phyloP scores from a whole-genome alignment of 1,140 invertebrate genomes.

The Pissodes strobi region DNA sequence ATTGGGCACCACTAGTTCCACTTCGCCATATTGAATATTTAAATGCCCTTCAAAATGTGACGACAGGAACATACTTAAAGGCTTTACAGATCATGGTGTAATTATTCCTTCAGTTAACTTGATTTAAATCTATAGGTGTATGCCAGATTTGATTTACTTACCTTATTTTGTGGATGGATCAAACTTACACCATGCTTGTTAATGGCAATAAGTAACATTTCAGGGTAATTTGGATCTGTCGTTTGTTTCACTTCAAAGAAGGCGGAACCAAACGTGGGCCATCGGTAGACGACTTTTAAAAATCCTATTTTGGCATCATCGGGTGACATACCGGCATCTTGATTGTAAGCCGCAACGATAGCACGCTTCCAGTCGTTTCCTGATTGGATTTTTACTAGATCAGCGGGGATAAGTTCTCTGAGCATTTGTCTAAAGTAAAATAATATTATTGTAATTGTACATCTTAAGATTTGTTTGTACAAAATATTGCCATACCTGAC shows the following conservation, averaged over 20 bases:
- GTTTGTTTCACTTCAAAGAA: slow-evolving; percentile 99
- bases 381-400: slow-evolving; percentile 90
- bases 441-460: no score
- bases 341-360: slow-evolving; percentile 90
- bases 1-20: no score
- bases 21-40: no score
- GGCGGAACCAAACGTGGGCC: slow-evolving; percentile 99
- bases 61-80: no score
- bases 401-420: slow-evolving; percentile 89
- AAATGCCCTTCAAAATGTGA: no score
- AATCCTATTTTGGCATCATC: slow-evolving; percentile 98
- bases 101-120: no score
- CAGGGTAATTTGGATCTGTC: slow-evolving; percentile 96
- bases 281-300: slow-evolving; percentile 95
- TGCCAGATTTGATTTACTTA: no score
- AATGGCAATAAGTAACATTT: slow-evolving; percentile 95
- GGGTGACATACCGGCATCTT: slow-evolving; percentile 86
- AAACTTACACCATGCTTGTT: slow-evolving; percentile 99
- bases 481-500: no score
- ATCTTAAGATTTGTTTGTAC: no score
- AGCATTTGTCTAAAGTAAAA: slow-evolving; percentile 82
- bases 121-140: no score
- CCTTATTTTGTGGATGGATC: slow-evolving; percentile 96
- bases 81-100: no score
- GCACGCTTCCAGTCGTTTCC: slow-evolving; percentile 95